phyloP scores from a whole-genome alignment of 2,888 invertebrate species.

The Cataglyphis altisquamis region DNA sequence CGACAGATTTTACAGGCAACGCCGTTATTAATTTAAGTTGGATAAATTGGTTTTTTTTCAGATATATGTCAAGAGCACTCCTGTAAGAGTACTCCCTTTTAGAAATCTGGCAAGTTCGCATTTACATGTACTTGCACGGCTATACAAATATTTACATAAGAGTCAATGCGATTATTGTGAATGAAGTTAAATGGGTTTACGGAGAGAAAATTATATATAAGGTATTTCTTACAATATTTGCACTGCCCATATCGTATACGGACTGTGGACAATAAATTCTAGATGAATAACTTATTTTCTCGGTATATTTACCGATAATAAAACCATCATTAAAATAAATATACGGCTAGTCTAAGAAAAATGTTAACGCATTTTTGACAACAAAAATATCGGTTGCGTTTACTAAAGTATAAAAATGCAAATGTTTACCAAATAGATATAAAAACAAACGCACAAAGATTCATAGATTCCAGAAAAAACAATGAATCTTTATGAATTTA shows the following conservation, averaged over 20 bases:
- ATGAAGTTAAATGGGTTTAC: slow-evolving; percentile 36
- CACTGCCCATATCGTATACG: background rate
- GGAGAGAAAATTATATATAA: slow-evolving; percentile 39
- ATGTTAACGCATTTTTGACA: background rate
- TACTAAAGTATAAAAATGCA: background rate
- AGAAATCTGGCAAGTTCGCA: slow-evolving; percentile 45
- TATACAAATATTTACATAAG: slow-evolving; percentile 44
- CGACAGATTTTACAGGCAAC: background rate
- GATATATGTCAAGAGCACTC: slow-evolving; percentile 40
- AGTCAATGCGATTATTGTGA: slow-evolving; percentile 46
- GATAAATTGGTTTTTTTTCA: slow-evolving; percentile 27
- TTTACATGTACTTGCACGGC: slow-evolving; percentile 35
- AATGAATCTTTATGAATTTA: background rate
- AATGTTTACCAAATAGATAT: background rate
- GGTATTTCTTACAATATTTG: slow-evolving; percentile 32
- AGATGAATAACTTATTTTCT: slow-evolving; percentile 1
- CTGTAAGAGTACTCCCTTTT: slow-evolving; percentile 26
- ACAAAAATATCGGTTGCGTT: background rate
- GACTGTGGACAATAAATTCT: background rate
- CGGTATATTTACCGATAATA: background rate
- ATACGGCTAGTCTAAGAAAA: background rate
- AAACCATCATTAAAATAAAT: background rate
- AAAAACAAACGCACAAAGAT: background rate
- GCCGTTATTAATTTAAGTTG: slow-evolving; percentile 27
- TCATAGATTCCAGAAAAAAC: background rate